Evolutionary conservation across 2,113 vertebrate species (phyloP), one percentile per base, ranked within the genome.

Genomic region (Oenanthe oenanthe): DNA sequence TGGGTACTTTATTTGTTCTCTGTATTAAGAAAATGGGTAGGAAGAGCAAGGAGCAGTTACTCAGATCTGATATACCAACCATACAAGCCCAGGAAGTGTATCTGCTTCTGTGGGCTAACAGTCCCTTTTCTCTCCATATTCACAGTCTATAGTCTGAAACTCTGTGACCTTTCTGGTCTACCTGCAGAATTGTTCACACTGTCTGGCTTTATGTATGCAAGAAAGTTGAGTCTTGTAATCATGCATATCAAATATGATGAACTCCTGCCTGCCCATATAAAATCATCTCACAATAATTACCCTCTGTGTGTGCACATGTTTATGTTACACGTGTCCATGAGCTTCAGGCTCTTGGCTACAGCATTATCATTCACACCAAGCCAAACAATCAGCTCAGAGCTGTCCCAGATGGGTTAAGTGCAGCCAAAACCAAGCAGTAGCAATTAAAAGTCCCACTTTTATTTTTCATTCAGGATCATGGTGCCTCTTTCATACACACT

Each of bases 11-110:
- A 62, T 89, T 88, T 63, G 34, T 34, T 70, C 47, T 81, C 29
- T 88, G n/a, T 31, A 71, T 79, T 86, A 91, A 66, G 34, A 36
- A 66, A 68, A 38, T 17, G 38, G 28, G 43, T 16, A 78, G 47
- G 66, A 87, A 89, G 20, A 85, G 42, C 26, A 51, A 88, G 45
- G 22, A 92, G 34, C 17, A 31, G 28, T 57, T 84, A 61, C 45
- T 73, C 25, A 61, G 43, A 29, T 38, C 22, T 67, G 31, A 74
- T 17, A 34, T 12, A 54, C 12, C 53, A 58, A 25, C 13, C 61
- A 56, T 10, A 28, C 18, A 54, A n/a, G 22, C n/a, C 20, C 2
- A 0, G 34, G 47, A 71, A 26, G 7, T 5, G 0, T 14, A 43
- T 29, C 40, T 62, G 8, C 29, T 57, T 73, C 62, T 50, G 65